Base-by-base conservation (phyloP, 2,113 vertebrate genomes). In the Tachysurus fulvidraco region DNA sequence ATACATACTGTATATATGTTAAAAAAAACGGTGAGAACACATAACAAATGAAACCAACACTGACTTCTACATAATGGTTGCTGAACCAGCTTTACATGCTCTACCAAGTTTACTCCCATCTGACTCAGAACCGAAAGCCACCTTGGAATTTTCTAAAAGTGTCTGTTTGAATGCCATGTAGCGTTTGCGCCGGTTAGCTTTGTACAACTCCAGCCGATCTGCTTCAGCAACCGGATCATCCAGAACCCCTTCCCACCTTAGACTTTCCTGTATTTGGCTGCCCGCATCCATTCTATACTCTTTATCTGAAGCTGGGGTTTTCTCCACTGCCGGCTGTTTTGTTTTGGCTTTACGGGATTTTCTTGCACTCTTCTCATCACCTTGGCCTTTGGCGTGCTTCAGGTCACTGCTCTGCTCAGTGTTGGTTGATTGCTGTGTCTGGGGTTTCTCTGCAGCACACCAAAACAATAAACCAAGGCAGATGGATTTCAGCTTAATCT, bases 231-330 rank as follows among this genome's bases (percentile, higher is more conserved):
- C 79, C 0, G 96, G 95, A 89, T 98, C 96, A 0, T 96, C 89
- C 55, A 97, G 94, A 55, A 91, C 76, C 46, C 96, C 95, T 0
- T 96, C 96, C 97, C 97, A 98, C 3, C 96, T 92, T 80, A 98
- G 95, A 71, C 95, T 97, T 81, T 96, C 92, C 0, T 93, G 93
- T 54, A 90, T 52, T 89, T 91, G 91, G n/a, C 52, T 69, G 0
- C 90, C 88, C 69, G 91, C 91, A 76, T 8, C 87, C 7, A 91
- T 88, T 55, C 88, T 88, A 17, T 28, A 81, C 69, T 84, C 89
- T 67, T 83, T 0, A 81, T 74, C 9, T 14, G 67, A 3, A 55
- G 16, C 4, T 23, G 73, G 36, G 0, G 0, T 16, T 50, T 57
- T 88, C 44, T 59, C 77, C 9, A 78, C 13, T 0, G 3, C 88